A percentile compares a stretch with the other conserved stretches of the same genome.
phyloP scores from a whole-genome alignment of 2,113 vertebrate species.

The Dipodomys ordii region DNA sequence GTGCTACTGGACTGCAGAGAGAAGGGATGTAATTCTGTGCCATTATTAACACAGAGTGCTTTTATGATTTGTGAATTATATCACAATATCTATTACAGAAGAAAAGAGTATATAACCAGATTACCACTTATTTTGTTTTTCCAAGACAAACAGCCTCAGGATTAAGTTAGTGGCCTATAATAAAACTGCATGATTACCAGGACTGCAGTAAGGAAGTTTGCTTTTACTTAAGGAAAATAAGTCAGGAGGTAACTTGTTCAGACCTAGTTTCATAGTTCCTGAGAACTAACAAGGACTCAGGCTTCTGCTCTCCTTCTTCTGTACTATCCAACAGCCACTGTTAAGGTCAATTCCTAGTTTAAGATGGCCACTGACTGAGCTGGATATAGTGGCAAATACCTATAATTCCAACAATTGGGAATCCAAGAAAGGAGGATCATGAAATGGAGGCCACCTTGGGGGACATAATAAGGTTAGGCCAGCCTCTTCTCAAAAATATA shows the following conservation, averaged over 20 bases:
- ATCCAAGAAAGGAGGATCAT: no score
- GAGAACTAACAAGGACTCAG: not conserved
- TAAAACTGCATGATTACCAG: not conserved
- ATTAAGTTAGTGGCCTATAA: not conserved
- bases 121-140: not conserved
- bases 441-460: no score
- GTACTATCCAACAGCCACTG: not conserved
- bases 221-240: constrained; percentile 6
- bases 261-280: not conserved
- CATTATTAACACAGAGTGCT: not conserved
- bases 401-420: no score
- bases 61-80: not conserved
- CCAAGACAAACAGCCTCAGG: not conserved
- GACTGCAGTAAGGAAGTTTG: not conserved
- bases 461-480: no score
- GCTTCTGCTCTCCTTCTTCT: not conserved
- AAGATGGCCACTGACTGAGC: not conserved
- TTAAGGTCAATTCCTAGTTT: not conserved
- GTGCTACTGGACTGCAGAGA: no score
- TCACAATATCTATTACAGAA: not conserved
- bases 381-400: no score
- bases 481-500: no score
- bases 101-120: not conserved
- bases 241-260: not conserved
- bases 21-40: no score